These are phyloP conservation scores for Babylonia areolata DNA, from an alignment of 1,140 invertebrate species.

Conservation along the genomic window DNA sequence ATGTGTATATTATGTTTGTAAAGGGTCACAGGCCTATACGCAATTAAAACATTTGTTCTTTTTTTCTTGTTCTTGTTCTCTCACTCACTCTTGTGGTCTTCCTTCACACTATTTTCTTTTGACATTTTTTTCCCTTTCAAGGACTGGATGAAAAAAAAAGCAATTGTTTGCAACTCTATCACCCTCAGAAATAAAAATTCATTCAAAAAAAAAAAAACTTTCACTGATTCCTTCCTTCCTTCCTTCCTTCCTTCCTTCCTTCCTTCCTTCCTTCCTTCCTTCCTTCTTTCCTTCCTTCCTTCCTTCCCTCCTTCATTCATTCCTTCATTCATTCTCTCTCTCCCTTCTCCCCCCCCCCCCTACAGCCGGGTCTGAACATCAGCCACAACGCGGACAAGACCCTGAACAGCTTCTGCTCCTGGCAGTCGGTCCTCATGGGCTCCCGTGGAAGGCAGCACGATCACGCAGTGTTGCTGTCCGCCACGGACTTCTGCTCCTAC, in stretches of 20 bases:
- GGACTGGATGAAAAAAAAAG: no score
- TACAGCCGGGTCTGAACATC: conserved; percentile 67
- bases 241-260: not conserved
- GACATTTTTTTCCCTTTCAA: no score
- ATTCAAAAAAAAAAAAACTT: no score
- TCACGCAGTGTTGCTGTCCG: conserved; percentile 91
- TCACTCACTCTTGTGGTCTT: no score
- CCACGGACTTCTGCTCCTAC: conserved; percentile 89
- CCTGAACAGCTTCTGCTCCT: conserved; percentile 89
- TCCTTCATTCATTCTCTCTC: not conserved
- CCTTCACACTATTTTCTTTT: no score
- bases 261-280: not conserved
- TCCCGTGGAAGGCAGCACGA: conserved; percentile 89
- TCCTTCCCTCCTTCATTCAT: not conserved
- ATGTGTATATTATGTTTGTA: no score
- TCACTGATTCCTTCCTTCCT: not conserved
- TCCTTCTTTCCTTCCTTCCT: not conserved
- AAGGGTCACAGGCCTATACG: no score
- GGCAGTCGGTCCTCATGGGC: conserved; percentile 87
- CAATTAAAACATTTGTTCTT: no score
- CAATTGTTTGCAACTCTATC: not conserved
- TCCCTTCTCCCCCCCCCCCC: not conserved
- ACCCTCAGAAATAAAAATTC: not conserved
- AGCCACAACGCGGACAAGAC: conserved; percentile 84
- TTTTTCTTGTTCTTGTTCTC: no score